These are phyloP conservation scores for Megathymus violae DNA, from an alignment of 1,140 invertebrate species.

Conservation along the genomic window DNA sequence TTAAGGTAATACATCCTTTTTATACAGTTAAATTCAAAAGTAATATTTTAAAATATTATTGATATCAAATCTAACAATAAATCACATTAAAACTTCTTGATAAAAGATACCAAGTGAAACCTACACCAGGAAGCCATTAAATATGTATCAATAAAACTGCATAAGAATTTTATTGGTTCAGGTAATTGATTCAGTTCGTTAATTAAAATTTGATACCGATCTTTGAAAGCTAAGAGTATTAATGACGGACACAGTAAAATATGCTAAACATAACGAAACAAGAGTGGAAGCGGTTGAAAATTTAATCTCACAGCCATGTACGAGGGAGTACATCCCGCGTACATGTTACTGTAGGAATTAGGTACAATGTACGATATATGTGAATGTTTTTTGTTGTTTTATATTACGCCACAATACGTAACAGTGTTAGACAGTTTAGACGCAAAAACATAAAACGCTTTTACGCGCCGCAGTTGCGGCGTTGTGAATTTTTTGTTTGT, in stretches of 20 bases:
- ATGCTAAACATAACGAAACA: slow-evolving; percentile 61
- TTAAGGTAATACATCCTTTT: slow-evolving; percentile 29
- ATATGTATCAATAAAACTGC: too few species aligned
- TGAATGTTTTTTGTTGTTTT: slow-evolving; percentile 37
- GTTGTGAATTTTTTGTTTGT: slow-evolving; percentile 20
- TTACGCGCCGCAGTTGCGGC: slow-evolving; percentile 25
- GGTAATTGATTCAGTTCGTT: slow-evolving; percentile 8
- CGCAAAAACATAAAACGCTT: slow-evolving; percentile 33
- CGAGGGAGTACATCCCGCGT: slow-evolving; percentile 30
- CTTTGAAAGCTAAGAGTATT: slow-evolving; percentile 20
- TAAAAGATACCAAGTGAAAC: too few species aligned
- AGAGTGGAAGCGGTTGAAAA: slow-evolving; percentile 57
- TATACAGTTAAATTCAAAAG: slow-evolving; percentile 5
- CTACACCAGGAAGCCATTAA: too few species aligned
- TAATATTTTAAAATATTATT: not conserved
- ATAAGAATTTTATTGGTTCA: not conserved
- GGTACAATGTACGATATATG: slow-evolving; percentile 37
- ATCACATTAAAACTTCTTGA: slow-evolving; percentile 1
- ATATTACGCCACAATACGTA: slow-evolving; percentile 36
- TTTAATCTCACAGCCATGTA: slow-evolving; percentile 65
- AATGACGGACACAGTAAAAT: slow-evolving; percentile 54
- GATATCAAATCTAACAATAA: slow-evolving; percentile 9
- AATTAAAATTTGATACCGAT: slow-evolving; percentile 23
- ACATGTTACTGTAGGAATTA: slow-evolving; percentile 36
- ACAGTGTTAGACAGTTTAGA: slow-evolving; percentile 36